phyloP scores from a whole-genome alignment of 2,888 invertebrate species.

The Melieria crassipennis region DNA sequence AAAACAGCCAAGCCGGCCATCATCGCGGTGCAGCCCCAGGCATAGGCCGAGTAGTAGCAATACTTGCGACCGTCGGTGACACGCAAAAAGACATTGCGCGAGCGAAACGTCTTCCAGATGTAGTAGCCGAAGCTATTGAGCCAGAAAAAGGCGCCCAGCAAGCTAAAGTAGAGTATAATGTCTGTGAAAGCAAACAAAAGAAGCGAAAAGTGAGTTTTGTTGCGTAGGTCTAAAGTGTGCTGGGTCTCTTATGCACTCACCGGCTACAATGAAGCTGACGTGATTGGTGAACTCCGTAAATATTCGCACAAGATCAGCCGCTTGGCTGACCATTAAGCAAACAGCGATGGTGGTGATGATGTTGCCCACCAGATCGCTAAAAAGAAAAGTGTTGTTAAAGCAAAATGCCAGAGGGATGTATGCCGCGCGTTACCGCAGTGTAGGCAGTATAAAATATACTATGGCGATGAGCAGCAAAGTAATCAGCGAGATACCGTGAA shows the following conservation, averaged over 20 bases:
- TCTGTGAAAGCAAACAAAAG: conserved; percentile 69
- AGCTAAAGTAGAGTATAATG: conserved; percentile 78
- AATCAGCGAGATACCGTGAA: conserved; percentile 78
- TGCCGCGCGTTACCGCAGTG: conserved; percentile 68
- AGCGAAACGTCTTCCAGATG: conserved; percentile 89
- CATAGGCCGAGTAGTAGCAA: conserved; percentile 85
- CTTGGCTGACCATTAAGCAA: conserved; percentile 80
- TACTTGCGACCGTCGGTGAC: conserved; percentile 88
- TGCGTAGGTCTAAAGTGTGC: no score
- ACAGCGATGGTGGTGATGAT: conserved; percentile 84
- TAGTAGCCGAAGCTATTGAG: conserved; percentile 86
- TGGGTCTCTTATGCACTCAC: conserved; percentile 64
- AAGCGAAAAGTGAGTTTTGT: not conserved
- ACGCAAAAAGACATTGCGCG: conserved; percentile 83
- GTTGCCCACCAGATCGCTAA: conserved; percentile 80
- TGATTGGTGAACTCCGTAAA: conserved; percentile 84
- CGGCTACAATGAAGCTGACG: conserved; percentile 81
- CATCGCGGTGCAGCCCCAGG: conserved; percentile 78
- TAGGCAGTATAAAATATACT: conserved; percentile 84
- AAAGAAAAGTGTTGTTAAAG: not conserved
- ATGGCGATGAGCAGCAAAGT: conserved; percentile 78
- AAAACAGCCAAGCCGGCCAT: conserved; percentile 81
- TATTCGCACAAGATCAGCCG: conserved; percentile 80
- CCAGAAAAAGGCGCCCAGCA: conserved; percentile 87
- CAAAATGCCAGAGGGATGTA: not conserved